Evolutionary conservation across 64 coral and sea anemone genomes (phyloP).

Genomic region (Orbicella faveolata): DNA sequence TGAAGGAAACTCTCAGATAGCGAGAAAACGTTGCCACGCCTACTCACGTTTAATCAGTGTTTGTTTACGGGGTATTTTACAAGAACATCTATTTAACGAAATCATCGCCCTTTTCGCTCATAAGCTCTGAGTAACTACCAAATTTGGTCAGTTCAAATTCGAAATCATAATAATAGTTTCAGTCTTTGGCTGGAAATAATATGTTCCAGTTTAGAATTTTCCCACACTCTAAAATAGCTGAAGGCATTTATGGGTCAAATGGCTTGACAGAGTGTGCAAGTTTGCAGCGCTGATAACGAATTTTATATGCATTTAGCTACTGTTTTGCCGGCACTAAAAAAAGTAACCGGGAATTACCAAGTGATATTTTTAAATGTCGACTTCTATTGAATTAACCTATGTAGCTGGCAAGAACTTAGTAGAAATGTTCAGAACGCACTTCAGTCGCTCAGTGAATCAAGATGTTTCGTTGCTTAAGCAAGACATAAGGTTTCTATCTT

Average conservation of each 20-base stretch:
- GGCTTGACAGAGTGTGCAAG: not conserved
- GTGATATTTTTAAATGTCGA: too few relatives aligned
- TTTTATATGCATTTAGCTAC: not conserved
- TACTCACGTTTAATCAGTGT: not conserved
- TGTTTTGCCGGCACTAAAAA: not conserved
- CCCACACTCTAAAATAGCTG: not conserved
- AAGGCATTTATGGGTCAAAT: slow-evolving; percentile 19
- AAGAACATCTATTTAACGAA: slow-evolving; percentile 12
- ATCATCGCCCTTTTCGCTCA: slow-evolving; percentile 23
- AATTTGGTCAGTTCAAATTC: not conserved
- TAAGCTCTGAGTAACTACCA: not conserved
- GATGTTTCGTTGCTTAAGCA: too few relatives aligned
- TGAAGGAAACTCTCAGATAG: not conserved
- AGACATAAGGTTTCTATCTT: too few relatives aligned
- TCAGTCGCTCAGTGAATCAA: too few relatives aligned
- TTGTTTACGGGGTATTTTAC: not conserved
- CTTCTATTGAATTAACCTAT: too few relatives aligned
- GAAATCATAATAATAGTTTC: not conserved
- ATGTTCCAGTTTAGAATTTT: not conserved
- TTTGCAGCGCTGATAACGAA: not conserved
- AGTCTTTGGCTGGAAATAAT: not conserved
- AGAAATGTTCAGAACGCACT: too few relatives aligned
- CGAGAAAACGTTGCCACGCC: too few relatives aligned
- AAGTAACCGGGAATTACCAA: too few relatives aligned
- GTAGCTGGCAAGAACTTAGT: too few relatives aligned